A percentile compares a stretch with the other conserved stretches of the same genome.
Conservation (phyloP, 2,797 vertebrate species). For the Chiroxiphia lanceolata region DNA sequence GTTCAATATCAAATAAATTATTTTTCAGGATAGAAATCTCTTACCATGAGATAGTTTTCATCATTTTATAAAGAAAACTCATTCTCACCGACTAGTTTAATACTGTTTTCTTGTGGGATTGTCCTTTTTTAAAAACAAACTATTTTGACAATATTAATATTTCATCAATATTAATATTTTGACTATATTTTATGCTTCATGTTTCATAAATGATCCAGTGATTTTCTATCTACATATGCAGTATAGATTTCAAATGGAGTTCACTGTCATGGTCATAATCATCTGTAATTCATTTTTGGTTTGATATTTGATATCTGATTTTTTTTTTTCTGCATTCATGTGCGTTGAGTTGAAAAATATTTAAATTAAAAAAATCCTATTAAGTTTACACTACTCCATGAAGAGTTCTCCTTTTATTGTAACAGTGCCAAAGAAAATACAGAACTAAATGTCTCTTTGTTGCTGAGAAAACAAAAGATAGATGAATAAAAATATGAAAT, state of each 20-base stretch:
- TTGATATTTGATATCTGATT: neutral
- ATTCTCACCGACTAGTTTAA: neutral
- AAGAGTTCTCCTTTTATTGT: neutral
- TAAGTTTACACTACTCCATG: neutral
- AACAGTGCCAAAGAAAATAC: neutral
- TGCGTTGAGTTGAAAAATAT: neutral
- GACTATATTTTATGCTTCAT: neutral
- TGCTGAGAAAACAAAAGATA: neutral
- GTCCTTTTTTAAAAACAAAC: neutral
- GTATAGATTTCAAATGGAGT: neutral
- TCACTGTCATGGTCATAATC: neutral
- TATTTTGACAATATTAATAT: neutral
- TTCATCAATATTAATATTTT: neutral
- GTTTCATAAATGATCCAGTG: neutral
- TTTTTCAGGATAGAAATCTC: neutral
- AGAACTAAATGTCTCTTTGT: neutral
- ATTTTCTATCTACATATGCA: neutral
- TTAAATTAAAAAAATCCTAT: neutral
- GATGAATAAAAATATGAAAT: neutral
- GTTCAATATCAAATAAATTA: neutral
- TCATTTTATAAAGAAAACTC: neutral
- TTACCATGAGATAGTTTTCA: neutral
- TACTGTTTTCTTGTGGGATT: neutral
- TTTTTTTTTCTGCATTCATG: neutral
- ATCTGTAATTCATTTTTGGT: neutral